phyloP scores from a whole-genome alignment of 2,113 vertebrate species.

The Xerus inauris region DNA sequence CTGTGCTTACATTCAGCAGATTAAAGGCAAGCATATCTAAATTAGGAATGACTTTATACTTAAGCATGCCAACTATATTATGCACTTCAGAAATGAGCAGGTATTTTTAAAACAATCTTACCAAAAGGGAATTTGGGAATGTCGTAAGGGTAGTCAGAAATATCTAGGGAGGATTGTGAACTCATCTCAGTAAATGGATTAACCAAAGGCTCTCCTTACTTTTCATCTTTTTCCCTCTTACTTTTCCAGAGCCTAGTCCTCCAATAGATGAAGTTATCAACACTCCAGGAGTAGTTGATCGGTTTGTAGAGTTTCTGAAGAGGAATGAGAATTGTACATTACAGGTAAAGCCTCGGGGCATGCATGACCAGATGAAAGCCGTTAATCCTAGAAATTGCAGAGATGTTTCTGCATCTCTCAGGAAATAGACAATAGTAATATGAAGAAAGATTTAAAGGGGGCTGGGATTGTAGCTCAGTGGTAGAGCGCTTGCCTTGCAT shows the following conservation, averaged over 20 bases:
- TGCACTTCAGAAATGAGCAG: neutral
- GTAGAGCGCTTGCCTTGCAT: too few species aligned
- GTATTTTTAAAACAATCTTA: conserved; percentile 1
- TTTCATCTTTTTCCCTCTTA: conserved; percentile 41
- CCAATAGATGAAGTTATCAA: conserved; percentile 99
- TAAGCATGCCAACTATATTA: neutral
- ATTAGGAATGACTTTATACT: neutral
- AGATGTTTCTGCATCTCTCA: neutral
- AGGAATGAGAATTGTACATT: conserved; percentile 95
- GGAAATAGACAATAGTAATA: neutral
- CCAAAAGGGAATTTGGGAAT: neutral
- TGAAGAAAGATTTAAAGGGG: neutral
- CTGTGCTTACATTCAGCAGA: neutral
- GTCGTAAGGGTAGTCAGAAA: neutral
- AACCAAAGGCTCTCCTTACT: conserved; percentile 5
- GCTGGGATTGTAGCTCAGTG: too few species aligned
- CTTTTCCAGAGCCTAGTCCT: conserved; percentile 94
- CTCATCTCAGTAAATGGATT: neutral
- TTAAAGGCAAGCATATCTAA: neutral
- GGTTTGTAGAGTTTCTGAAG: conserved; percentile 98
- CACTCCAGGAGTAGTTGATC: conserved; percentile 95
- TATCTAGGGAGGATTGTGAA: neutral
- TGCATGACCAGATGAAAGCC: neutral
- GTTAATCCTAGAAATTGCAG: neutral
- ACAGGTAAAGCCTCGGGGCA: conserved; percentile 88